phyloP scores from a whole-genome alignment of 2,888 invertebrate genomes.

The Tetheella fluctuosa region DNA sequence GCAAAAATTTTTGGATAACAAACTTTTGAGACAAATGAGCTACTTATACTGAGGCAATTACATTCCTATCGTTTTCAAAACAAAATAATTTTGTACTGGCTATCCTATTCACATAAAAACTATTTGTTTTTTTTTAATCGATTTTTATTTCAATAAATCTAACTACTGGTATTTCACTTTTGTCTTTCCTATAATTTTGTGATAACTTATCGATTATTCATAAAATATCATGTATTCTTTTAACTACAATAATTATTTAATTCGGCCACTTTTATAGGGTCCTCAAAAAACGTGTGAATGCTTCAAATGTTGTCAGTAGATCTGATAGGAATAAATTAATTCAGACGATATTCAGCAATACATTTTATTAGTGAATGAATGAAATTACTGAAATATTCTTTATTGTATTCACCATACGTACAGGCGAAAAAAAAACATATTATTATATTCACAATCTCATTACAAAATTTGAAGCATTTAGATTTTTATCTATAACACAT shows the following conservation, averaged over 20 bases:
- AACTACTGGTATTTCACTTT: slow-evolving; percentile 78
- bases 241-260: slow-evolving; percentile 18
- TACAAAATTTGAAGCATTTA: background rate
- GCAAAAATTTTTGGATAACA: background rate
- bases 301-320: too few relatives aligned
- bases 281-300: background rate
- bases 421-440: too few relatives aligned
- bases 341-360: too few relatives aligned
- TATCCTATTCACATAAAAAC: slow-evolving; percentile 41
- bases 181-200: slow-evolving; percentile 72
- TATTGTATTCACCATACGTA: too few relatives aligned
- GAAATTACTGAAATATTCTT: too few relatives aligned
- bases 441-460: too few relatives aligned
- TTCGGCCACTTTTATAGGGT: slow-evolving; percentile 19
- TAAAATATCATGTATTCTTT: slow-evolving; percentile 17
- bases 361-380: too few relatives aligned
- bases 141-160: slow-evolving; percentile 31
- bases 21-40: background rate
- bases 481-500: background rate
- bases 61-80: slow-evolving; percentile 16
- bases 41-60: background rate
- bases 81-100: slow-evolving; percentile 34
- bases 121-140: slow-evolving; percentile 23
- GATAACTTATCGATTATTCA: slow-evolving; percentile 35
- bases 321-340: too few relatives aligned